Base-by-base conservation (phyloP, 2,113 vertebrate species). In the Anas platyrhynchos region DNA sequence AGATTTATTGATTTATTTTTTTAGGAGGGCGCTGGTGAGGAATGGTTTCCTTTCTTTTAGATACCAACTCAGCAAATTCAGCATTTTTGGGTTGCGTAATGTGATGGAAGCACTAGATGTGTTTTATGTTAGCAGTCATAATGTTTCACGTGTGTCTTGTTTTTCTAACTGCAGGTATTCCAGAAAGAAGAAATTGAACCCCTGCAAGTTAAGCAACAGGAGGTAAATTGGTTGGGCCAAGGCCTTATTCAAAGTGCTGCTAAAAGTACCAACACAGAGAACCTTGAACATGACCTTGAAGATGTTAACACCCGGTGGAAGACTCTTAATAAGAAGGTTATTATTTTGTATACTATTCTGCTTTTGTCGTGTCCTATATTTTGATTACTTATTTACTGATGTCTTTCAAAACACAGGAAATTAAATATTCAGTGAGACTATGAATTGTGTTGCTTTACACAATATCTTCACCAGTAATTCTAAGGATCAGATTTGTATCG, bases 271-370 rank as follows among this genome's bases (percentile, higher is more conserved):
- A 98, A 97, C 97, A 99, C 98, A 32, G 98, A 98, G 95, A 97
- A 96, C 66, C 98, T 99, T 44, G 99, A 99, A 83, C 98, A 91
- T 2, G 99, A 99, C 96, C 96, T 99, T 86, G 99, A 99, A 11
- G 98, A 98, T 34, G 97, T 98, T 94, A 99, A 98, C 86, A 91
- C 97, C 6, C 98, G 98, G 58, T 99, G 99, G 99, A 99, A 99
- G 95, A 99, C 98, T 26, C 98, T 99, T 87, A 99, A 99, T 97
- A 99, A 99, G 96, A 99, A 99, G 99, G 99, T 99, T 86, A 52
- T 85, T 71, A 83, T 86, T 29, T 83, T 59, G 3, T 85, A 31
- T 87, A 61, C 56, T 87, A 0, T 69, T 65, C 44, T 89, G 58
- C 34, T 75, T 86, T 88, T 79, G 26, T 88, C 76, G 32, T 69